Percentiles rank a stretch among this genome's conserved stretches.
These are phyloP conservation scores for Oscheius sp. DNA, from an alignment of 2,888 invertebrate species.

Conservation along the genomic window DNA sequence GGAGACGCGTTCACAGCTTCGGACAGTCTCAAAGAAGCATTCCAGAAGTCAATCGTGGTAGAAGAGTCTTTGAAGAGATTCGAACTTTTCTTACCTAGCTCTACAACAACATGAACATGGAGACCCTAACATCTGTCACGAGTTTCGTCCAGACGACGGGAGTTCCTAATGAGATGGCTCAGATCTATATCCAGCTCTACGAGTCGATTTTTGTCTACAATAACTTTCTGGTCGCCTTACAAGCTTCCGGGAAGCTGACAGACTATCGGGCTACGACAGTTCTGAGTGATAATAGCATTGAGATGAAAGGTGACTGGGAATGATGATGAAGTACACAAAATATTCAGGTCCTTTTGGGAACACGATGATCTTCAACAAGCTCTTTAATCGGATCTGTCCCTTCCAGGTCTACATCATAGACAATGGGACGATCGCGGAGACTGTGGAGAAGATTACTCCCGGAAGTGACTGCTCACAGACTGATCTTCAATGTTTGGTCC, in stretches of 20 bases:
- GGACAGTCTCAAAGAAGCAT: slow-evolving; percentile 21
- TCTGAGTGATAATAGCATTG: not conserved
- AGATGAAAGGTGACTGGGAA: not conserved
- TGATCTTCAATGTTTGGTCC: slow-evolving; percentile 9
- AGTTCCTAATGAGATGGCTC: not conserved
- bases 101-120: slow-evolving; percentile 43
- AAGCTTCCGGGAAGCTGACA: not conserved
- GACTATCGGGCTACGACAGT: slow-evolving; percentile 10
- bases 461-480: not conserved
- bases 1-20: slow-evolving; percentile 20
- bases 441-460: slow-evolving; percentile 16
- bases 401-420: slow-evolving; percentile 18
- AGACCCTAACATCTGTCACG: not conserved
- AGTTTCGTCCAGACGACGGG: not conserved
- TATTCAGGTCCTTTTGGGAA: slow-evolving; percentile 24
- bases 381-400: slow-evolving; percentile 28
- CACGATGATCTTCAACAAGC: slow-evolving; percentile 20
- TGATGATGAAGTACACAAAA: not conserved
- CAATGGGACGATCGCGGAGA: slow-evolving; percentile 23
- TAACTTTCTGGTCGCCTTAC: not conserved
- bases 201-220: slow-evolving; percentile 29
- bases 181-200: slow-evolving; percentile 26
- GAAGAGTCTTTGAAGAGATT: slow-evolving; percentile 2
- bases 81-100: slow-evolving; percentile 29
- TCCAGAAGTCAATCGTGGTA: slow-evolving; percentile 44